Base-by-base conservation (phyloP, 2,888 invertebrate species). In the Heliconius aoede region DNA sequence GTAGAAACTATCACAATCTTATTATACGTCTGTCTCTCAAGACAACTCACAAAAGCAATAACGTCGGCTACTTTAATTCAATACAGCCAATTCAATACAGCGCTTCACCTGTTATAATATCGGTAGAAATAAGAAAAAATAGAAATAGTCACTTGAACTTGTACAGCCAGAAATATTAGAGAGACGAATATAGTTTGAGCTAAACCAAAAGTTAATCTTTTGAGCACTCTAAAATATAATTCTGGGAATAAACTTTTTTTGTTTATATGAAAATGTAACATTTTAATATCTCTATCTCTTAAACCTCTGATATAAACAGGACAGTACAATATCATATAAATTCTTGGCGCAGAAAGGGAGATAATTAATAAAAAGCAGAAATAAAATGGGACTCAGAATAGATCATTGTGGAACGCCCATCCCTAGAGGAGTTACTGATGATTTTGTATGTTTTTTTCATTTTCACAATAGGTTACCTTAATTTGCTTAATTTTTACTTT, bases 11-110 rank as follows among this genome's bases (percentile, higher is more conserved):
- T 0, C 32, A 5, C 64, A 64, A 24, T 36, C 13, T 36, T 36
- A 64, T 24, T 5, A 36, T 13, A 64, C 32, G 32, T 64, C 21
- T 21, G 28, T 30, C 62, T 30, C 30, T 32, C 30, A 30, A 32
- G 64, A 32, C n/a, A 64, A 32, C 64, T 64, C 32, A 32, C 30
- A 62, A 18, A 62, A 21, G 62, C 62, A 62, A 62, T 62, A 62
- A 62, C 64, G 21, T 32, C 64, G 64, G n/a, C 32, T 64, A 55
- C 55, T 62, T 18, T 62, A 62, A 30, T 30, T 62, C 62, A 30
- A 62, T 62, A 62, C 62, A 30, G 11, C 21, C 30, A 15, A n/a
- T n/a, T n/a, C n/a, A n/a, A n/a, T n/a, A n/a, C n/a, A 62, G 62
- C 62, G 62, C 21, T 8, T 30, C 9, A 62, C 62, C 18, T 62